Percentiles rank a stretch among this genome's conserved stretches.
Conservation (phyloP, 2,888 invertebrate species). For the Synanthedon myopaeformis region DNA sequence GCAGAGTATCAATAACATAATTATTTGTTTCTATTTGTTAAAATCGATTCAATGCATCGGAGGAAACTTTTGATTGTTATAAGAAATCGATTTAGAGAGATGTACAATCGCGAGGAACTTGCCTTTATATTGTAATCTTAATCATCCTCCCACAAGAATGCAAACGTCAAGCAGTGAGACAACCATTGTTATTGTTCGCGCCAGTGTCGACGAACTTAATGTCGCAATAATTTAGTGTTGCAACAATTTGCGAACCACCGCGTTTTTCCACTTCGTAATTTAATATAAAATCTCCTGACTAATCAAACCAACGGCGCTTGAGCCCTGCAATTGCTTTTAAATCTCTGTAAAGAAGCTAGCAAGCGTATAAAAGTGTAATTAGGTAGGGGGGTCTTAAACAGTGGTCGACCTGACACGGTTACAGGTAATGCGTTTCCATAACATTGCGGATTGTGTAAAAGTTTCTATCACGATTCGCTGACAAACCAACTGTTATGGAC, state of each 20-base stretch:
- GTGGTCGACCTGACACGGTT: conserved; percentile 4
- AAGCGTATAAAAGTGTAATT: background rate
- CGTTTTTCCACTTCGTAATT: conserved; percentile 39
- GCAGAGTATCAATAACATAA: no score
- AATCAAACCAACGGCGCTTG: conserved; percentile 18
- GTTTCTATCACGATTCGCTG: conserved; percentile 7
- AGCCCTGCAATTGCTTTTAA: background rate
- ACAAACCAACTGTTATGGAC: background rate
- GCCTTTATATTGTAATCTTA: conserved; percentile 3
- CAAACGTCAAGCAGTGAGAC: conserved; percentile 3
- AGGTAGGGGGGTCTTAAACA: background rate
- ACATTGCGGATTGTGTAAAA: conserved; percentile 9
- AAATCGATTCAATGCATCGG: no score
- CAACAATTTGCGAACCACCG: conserved; percentile 25
- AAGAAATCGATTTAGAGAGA: no score
- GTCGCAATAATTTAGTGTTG: conserved; percentile 30
- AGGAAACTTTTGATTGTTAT: no score
- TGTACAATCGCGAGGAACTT: background rate
- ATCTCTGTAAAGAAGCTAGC: background rate
- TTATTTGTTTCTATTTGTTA: no score
- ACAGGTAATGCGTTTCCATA: conserved; percentile 5
- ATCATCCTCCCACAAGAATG: conserved; percentile 4
- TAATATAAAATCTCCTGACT: conserved; percentile 24
- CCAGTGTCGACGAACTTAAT: conserved; percentile 34
- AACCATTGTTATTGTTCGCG: conserved; percentile 23